phyloP scores from a whole-genome alignment of 2,888 invertebrate genomes.

The Scrobipalpa costella region DNA sequence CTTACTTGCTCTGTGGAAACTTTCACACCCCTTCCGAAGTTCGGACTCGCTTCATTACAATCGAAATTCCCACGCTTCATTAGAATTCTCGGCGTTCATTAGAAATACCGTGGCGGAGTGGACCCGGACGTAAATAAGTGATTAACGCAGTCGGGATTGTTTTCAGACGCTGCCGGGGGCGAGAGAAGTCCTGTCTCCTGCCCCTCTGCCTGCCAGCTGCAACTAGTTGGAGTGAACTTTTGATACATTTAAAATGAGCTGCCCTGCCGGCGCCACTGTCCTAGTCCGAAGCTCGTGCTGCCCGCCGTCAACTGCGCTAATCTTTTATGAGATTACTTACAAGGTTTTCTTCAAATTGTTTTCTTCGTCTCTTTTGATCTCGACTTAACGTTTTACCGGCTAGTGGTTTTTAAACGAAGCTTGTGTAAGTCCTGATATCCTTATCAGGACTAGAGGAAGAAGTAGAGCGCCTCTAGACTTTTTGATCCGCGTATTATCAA shows the following conservation, averaged over 20 bases:
- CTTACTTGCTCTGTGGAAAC: slow-evolving; percentile 15
- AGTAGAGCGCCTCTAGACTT: not conserved
- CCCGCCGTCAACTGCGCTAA: slow-evolving; percentile 47
- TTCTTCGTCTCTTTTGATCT: slow-evolving; percentile 34
- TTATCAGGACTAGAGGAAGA: no score
- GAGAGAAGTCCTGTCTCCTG: slow-evolving; percentile 30
- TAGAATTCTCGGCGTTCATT: slow-evolving; percentile 76
- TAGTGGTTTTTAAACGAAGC: slow-evolving; percentile 13
- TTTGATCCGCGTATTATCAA: not conserved
- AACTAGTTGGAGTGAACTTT: slow-evolving; percentile 62
- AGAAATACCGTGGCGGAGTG: slow-evolving; percentile 71
- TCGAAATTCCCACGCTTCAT: slow-evolving; percentile 78
- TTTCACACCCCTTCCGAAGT: slow-evolving; percentile 40
- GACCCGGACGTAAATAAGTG: slow-evolving; percentile 78
- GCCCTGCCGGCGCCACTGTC: slow-evolving; percentile 37
- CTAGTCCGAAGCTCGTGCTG: slow-evolving; percentile 19
- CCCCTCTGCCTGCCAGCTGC: slow-evolving; percentile 44
- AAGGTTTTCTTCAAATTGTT: slow-evolving; percentile 41
- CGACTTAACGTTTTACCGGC: slow-evolving; percentile 26
- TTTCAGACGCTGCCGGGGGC: slow-evolving; percentile 59
- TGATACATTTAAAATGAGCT: slow-evolving; percentile 75
- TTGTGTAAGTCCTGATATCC: not conserved
- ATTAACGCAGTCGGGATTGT: slow-evolving; percentile 80
- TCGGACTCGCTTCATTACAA: slow-evolving; percentile 69
- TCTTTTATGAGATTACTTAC: slow-evolving; percentile 61